phyloP scores from a whole-genome alignment of 1,140 invertebrate species.

The Callitettix versicolor region DNA sequence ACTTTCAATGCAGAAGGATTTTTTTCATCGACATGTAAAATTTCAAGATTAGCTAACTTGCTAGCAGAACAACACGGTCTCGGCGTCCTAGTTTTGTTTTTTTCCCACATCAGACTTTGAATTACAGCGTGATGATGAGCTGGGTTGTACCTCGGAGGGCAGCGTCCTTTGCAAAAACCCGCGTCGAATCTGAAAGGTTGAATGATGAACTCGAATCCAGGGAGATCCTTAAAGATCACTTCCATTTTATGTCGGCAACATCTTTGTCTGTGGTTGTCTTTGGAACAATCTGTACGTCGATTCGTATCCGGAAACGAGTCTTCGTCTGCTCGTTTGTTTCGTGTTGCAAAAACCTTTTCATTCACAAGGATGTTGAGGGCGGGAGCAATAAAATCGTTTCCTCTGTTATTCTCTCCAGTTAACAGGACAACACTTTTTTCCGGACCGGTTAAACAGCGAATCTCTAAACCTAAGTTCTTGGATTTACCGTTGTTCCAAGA shows the following conservation, averaged over 20 bases:
- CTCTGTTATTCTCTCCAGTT: background rate
- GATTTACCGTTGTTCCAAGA: background rate
- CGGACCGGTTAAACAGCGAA: background rate
- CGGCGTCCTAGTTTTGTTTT: conserved; percentile 43
- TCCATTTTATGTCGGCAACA: conserved; percentile 3
- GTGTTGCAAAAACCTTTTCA: background rate
- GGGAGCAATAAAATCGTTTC: background rate
- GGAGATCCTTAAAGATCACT: conserved; percentile 47
- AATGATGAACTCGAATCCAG: conserved; percentile 56
- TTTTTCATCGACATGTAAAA: conserved; percentile 53
- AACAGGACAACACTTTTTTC: background rate
- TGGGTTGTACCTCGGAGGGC: conserved; percentile 54
- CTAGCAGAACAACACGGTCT: conserved; percentile 61
- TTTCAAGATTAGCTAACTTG: conserved; percentile 52
- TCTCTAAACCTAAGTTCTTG: conserved; percentile 3
- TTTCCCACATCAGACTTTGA: conserved; percentile 55
- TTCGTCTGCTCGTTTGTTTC: background rate
- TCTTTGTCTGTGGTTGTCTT: background rate
- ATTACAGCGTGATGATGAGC: conserved; percentile 61
- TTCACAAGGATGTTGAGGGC: conserved; percentile 2
- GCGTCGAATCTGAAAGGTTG: conserved; percentile 61
- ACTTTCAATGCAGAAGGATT: conserved; percentile 51
- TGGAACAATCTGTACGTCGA: background rate
- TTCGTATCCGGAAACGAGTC: background rate
- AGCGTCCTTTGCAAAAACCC: conserved; percentile 59